These are phyloP conservation scores for Columba guinea DNA, from an alignment of 2,797 vertebrate genomes.

Conservation along the genomic window DNA sequence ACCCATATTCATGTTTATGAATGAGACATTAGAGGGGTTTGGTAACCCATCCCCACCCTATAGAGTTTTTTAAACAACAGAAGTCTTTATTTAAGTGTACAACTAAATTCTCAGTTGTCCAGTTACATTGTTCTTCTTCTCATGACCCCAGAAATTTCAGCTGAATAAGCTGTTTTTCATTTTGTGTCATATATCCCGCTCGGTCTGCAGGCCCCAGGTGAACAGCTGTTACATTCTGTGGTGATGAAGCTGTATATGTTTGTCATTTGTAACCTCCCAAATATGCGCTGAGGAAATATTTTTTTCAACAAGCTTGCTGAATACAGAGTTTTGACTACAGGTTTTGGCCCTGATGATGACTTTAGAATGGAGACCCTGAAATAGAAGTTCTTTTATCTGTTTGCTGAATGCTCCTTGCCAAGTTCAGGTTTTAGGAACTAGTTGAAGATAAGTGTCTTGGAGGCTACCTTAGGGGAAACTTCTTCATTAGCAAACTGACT, in stretches of 20 bases:
- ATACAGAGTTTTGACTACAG: neutral
- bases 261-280: neutral
- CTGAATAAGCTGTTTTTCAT: neutral
- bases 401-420: neutral
- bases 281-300: neutral
- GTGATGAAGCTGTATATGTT: neutral
- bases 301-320: neutral
- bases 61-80: neutral
- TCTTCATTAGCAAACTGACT: neutral
- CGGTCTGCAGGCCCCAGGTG: fast-evolving
- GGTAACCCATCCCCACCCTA: neutral
- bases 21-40: neutral
- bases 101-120: neutral
- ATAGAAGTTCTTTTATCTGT: neutral
- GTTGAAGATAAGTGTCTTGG: neutral
- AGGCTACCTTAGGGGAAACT: neutral
- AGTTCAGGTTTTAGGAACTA: neutral
- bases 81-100: neutral
- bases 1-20: neutral
- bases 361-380: neutral
- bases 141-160: neutral
- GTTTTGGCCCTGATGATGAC: neutral
- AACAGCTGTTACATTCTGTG: neutral
- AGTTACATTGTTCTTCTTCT: neutral
- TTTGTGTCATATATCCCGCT: neutral